Percentiles rank a stretch among this genome's conserved stretches.
Evolutionary conservation across 2,113 vertebrate genomes (phyloP).

Genomic region (Geococcyx californianus): DNA sequence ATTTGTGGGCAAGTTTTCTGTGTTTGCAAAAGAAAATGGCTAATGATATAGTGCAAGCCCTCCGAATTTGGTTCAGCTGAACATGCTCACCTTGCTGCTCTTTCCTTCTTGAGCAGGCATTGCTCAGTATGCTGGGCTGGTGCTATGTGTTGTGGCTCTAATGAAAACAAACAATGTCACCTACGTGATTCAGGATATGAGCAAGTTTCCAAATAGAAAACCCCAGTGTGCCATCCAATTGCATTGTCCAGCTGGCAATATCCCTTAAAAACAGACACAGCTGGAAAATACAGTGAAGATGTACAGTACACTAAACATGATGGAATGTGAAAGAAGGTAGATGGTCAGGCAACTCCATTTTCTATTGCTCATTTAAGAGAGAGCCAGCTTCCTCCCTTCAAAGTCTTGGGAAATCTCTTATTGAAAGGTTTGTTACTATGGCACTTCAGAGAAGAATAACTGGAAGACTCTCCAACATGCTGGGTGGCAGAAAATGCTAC

Average conservation of each 20-base stretch:
- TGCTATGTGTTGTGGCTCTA: neutral
- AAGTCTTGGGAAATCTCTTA: conserved; percentile 1
- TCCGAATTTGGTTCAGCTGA: neutral
- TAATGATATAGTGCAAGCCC: neutral
- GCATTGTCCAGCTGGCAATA: neutral
- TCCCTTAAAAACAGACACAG: neutral
- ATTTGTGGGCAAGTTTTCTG: neutral
- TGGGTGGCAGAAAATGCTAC: conserved; percentile 5
- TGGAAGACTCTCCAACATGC: conserved; percentile 8
- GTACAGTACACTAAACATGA: neutral
- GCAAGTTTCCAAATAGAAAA: neutral
- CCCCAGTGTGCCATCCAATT: neutral
- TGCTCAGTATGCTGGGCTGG: neutral
- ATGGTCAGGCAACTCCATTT: conserved; percentile 13
- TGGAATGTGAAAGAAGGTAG: conserved; percentile 49
- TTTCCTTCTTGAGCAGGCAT: neutral
- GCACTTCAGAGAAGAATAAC: conserved; percentile 50
- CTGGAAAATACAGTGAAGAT: neutral
- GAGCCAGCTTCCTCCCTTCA: neutral
- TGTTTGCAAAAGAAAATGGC: neutral
- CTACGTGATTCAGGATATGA: neutral
- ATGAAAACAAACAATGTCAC: neutral
- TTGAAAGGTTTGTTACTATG: conserved; percentile 4
- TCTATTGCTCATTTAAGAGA: neutral
- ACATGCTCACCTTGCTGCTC: neutral